phyloP scores from a whole-genome alignment of 2,888 invertebrate species.

The Sphecodes monilicornis region DNA sequence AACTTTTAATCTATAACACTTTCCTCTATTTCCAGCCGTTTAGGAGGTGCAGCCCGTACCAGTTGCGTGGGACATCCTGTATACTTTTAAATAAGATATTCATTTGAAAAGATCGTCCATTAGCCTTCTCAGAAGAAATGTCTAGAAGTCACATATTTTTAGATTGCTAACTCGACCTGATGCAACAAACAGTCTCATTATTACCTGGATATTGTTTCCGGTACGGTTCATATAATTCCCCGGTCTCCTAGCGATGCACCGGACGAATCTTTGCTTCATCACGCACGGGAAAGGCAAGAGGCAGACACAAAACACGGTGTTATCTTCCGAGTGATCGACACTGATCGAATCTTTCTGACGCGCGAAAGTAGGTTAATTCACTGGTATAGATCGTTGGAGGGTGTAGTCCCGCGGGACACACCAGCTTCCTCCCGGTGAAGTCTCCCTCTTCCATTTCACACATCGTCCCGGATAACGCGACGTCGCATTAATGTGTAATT shows the following conservation, averaged over 20 bases:
- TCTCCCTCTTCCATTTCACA: conserved; percentile 58
- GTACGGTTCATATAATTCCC: neutral
- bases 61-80: too few relatives aligned
- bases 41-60: too few relatives aligned
- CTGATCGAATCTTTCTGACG: conserved; percentile 61
- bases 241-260: neutral
- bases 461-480: conserved; percentile 74
- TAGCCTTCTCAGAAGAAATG: too few relatives aligned
- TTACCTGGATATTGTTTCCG: neutral
- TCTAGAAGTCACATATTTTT: neutral
- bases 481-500: conserved; percentile 79
- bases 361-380: conserved; percentile 78
- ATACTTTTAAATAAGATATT: too few relatives aligned
- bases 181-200: neutral
- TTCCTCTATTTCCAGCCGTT: too few relatives aligned
- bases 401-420: conserved; percentile 69
- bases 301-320: conserved; percentile 29
- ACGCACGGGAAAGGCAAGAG: neutral
- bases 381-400: conserved; percentile 64
- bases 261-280: conserved; percentile 43
- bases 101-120: neutral
- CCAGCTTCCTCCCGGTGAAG: conserved; percentile 14
- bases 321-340: conserved; percentile 41
- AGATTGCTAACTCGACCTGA: neutral
- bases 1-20: too few relatives aligned